Evolutionary conservation across 1,140 invertebrate species (phyloP).

Genomic region (Nylanderia fulva): DNA sequence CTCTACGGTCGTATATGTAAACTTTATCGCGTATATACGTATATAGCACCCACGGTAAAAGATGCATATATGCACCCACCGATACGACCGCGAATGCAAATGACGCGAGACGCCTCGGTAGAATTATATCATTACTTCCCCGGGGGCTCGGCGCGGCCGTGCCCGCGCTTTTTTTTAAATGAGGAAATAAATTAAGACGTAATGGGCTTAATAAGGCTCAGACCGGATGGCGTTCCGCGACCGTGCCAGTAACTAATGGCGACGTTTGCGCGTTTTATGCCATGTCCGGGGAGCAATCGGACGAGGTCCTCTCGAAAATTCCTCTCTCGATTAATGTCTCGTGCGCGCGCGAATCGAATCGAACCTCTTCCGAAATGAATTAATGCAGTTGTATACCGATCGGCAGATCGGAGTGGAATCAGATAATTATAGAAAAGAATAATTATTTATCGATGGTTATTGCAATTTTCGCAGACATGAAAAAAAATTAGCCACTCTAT

Average conservation of each 20-base stretch:
- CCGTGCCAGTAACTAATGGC: constrained; percentile 72
- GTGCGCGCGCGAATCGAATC: constrained; percentile 43
- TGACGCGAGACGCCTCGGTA: constrained; percentile 52
- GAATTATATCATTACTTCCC: constrained; percentile 73
- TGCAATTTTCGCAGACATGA: too few species aligned
- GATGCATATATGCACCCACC: constrained; percentile 57
- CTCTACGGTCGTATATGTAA: constrained; percentile 28
- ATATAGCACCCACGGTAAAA: not conserved
- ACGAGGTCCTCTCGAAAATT: constrained; percentile 57
- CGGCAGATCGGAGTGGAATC: not conserved
- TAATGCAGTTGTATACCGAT: constrained; percentile 45
- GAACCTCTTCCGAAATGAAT: constrained; percentile 33
- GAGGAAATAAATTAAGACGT: constrained; percentile 75
- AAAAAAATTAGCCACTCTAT: too few species aligned
- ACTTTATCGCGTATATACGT: constrained; percentile 34
- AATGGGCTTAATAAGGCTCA: constrained; percentile 74
- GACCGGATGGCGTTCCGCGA: constrained; percentile 71
- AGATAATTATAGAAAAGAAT: not conserved
- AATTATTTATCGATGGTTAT: not conserved
- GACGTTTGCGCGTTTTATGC: constrained; percentile 71
- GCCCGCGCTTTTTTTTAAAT: constrained; percentile 58
- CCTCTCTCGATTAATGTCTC: constrained; percentile 17
- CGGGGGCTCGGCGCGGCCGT: constrained; percentile 11
- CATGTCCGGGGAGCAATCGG: constrained; percentile 30
- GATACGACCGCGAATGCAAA: constrained; percentile 66